Evolutionary conservation across 35 echinoderm and acorn worm species (phyloP), one percentile per base, ranked within the genome.

Genomic region (Hemicentrotus pulcherrimus): DNA sequence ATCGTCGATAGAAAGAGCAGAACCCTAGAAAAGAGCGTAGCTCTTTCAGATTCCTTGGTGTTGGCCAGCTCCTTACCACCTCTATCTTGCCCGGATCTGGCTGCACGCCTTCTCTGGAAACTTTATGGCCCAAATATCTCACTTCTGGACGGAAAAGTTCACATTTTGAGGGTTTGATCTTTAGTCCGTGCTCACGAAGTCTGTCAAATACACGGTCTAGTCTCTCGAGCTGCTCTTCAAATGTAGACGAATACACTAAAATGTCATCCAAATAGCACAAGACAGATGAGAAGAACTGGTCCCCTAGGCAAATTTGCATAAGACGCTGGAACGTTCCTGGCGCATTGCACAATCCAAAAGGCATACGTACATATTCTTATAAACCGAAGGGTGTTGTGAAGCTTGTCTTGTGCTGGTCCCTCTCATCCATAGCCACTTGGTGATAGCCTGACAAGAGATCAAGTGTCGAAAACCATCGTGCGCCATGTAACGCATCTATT

Each of bases 331-430:
- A 98, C 0, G 96, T 96, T n/a, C 70, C 97, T 47, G 97, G 96
- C 10, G 95, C 95, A n/a, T 98, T 98, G 46, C 95, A 96, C 48
- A 97, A 70, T 9, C 97, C 97, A 92, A 98, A 98, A 2, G 94
- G 97, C 94, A 98, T 94, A 14, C 92, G 46, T 4, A 92, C 46
- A 92, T 85, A 96, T 59, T 96, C 90, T 59, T 33, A 95, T 31
- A 96, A 45, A 18, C 94, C 96, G 85, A 96, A 90, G 5, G 55
- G 94, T 33, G 96, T 98, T 10, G 95, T 94, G 92, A 98, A 98
- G 18, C 96, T 96, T 85, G 97, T 98, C 85, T 98, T 98, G 7
- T 61, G 28, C 15, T 47, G 61, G 89, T 97, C 88, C 19, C 61
- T 28, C 90, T 94, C 46, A 31, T 89, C 96, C 96, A 96, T 96